Conservation (phyloP, 1,140 invertebrate species). For the Oedothorax gibbosus region DNA sequence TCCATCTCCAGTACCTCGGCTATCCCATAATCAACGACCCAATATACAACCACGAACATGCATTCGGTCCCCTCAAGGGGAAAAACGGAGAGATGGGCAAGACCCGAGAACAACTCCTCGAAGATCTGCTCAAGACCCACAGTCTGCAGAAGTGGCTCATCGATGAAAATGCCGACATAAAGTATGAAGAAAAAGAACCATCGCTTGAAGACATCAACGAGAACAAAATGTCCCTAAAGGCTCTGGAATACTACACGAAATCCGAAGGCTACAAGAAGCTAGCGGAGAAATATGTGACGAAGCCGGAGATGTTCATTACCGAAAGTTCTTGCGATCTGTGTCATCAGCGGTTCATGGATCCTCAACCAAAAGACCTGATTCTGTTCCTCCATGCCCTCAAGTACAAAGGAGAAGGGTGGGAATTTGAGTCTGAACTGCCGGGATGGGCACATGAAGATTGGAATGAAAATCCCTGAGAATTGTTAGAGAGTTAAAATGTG, state of each 20-base stretch:
- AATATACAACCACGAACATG: slow-evolving; percentile 85
- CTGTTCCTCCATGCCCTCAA: slow-evolving; percentile 97
- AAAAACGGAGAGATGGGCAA: slow-evolving; percentile 93
- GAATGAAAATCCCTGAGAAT: slow-evolving; percentile 65
- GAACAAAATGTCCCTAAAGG: slow-evolving; percentile 54
- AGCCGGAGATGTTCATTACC: slow-evolving; percentile 78
- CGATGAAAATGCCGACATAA: background rate
- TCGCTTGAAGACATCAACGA: slow-evolving; percentile 12
- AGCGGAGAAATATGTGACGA: slow-evolving; percentile 27
- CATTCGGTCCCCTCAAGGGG: slow-evolving; percentile 89
- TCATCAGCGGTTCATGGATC: slow-evolving; percentile 89
- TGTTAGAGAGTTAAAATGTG: background rate
- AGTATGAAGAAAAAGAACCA: background rate
- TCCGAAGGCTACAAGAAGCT: slow-evolving; percentile 42
- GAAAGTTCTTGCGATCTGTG: slow-evolving; percentile 94
- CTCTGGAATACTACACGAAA: slow-evolving; percentile 57
- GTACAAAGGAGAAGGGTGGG: slow-evolving; percentile 86
- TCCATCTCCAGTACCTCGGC: slow-evolving; percentile 97
- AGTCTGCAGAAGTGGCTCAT: slow-evolving; percentile 91
- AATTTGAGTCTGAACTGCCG: slow-evolving; percentile 87
- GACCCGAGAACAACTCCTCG: slow-evolving; percentile 84
- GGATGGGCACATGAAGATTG: slow-evolving; percentile 88
- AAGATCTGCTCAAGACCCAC: slow-evolving; percentile 89
- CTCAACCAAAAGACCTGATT: slow-evolving; percentile 87
- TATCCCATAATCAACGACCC: slow-evolving; percentile 98